Evolutionary conservation across 2,113 vertebrate species (phyloP), one percentile per base, ranked within the genome.

Genomic region (Cavia porcellus): DNA sequence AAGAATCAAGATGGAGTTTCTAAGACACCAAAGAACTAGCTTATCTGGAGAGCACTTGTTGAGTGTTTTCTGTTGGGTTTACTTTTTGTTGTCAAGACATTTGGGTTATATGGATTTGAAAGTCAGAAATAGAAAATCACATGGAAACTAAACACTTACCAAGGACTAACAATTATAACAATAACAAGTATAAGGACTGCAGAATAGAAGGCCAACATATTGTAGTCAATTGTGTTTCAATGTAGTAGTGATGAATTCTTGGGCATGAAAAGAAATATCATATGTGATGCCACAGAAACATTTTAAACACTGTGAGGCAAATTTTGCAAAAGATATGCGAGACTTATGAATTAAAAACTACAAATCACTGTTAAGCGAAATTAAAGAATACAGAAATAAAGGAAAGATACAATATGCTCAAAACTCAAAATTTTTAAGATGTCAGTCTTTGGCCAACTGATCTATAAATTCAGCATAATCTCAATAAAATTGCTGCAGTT

Each of bases 21-120:
- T 50, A 89, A 86, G 57, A 62, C 70, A 92, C 85, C 61, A 77
- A 62, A 92, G 25, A 61, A 45, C 47, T 55, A 88, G 93, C 30
- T 89, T 25, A 70, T 45, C 11, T 50, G 14, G 72, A 55, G 15
- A 62, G 38, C 8, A 77, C 61, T 82, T 77, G 30, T 14, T 61
- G 50, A 89, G 20, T 74, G 66, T 42, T 5, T 45, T 45, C 61
- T 87, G 57, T 59, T 87, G 19, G 55, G 47, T 70, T 94, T 50
- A 55, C 19, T 75, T 77, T 93, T 90, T 94, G 61, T 32, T 87
- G 30, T 45, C 45, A 90, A 62, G 30, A 77, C 45, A 45, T 1
- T 62, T 30, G 11, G 8, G 30, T 14, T 81, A 83, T 22, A 2
- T 32, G 45, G 13, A 90, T 17, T 79, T 42, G 24, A 92, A 86